Percentiles rank a stretch among this genome's conserved stretches.
Evolutionary conservation across 2,113 vertebrate genomes (phyloP).

Genomic region (Poeciliopsis prolifica): DNA sequence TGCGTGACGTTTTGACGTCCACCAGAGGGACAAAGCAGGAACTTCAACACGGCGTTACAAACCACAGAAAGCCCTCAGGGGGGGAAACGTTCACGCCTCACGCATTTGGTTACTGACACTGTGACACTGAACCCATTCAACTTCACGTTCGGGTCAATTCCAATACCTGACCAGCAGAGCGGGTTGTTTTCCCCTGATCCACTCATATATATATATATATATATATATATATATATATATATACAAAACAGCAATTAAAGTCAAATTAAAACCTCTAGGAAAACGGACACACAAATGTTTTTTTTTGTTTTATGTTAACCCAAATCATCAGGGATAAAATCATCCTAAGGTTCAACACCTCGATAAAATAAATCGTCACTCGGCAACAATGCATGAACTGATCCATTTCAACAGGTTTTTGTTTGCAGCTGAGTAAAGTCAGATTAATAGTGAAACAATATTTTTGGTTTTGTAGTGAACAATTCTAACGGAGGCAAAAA

Average conservation of each 20-base stretch:
- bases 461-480: constrained; percentile 2
- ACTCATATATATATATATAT: background rate
- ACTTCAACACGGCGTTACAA: constrained; percentile 4
- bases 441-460: background rate
- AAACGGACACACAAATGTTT: background rate
- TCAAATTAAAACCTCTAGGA: constrained; percentile 12
- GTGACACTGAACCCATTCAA: constrained; percentile 19
- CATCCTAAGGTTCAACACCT: background rate
- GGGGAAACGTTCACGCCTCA: too few relatives aligned
- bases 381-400: background rate
- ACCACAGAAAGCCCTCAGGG: background rate
- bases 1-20: background rate
- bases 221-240: too few relatives aligned
- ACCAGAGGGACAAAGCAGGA: background rate
- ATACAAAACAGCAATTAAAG: background rate
- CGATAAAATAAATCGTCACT: background rate
- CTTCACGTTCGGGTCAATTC: background rate
- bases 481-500: background rate
- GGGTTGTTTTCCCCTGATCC: background rate
- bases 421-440: background rate
- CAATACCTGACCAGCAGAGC: background rate
- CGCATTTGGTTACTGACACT: background rate
- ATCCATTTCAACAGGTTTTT: background rate
- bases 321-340: background rate
- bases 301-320: too few relatives aligned